Percentiles rank a stretch among this genome's conserved stretches.
Conservation (phyloP, 2,888 invertebrate species). For the Lottia gigantea region DNA sequence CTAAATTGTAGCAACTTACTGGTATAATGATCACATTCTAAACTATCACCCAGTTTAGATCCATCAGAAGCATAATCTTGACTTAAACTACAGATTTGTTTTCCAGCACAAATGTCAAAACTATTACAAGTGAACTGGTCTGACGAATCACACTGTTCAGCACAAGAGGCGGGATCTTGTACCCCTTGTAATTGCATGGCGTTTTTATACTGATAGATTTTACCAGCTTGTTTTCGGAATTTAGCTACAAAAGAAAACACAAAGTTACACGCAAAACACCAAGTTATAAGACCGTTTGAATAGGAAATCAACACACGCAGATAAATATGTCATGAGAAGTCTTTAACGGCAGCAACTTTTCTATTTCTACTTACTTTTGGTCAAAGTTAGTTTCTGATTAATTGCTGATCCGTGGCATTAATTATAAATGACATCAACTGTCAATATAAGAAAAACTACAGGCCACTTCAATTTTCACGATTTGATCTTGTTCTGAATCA, state of each 20-base stretch:
- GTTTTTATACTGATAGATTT: conserved; percentile 35
- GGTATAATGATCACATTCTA: conserved; percentile 45
- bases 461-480: no score
- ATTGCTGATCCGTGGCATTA: no score
- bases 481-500: no score
- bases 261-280: no score
- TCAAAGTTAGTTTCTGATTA: no score
- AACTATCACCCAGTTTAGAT: conserved; percentile 20
- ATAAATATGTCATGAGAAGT: no score
- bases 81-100: conserved; percentile 43
- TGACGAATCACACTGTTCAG: conserved; percentile 38
- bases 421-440: no score
- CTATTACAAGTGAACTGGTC: conserved; percentile 42
- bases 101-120: conserved; percentile 47
- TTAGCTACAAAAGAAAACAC: conserved; percentile 23
- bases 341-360: no score
- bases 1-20: conserved; percentile 35
- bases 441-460: no score
- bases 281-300: no score
- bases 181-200: conserved; percentile 31
- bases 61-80: conserved; percentile 39
- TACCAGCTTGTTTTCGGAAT: conserved; percentile 30
- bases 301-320: no score
- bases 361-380: no score
- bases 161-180: conserved; percentile 31